Evolutionary conservation across 2,113 vertebrate genomes (phyloP).

Genomic region (Hepsetus odoe): DNA sequence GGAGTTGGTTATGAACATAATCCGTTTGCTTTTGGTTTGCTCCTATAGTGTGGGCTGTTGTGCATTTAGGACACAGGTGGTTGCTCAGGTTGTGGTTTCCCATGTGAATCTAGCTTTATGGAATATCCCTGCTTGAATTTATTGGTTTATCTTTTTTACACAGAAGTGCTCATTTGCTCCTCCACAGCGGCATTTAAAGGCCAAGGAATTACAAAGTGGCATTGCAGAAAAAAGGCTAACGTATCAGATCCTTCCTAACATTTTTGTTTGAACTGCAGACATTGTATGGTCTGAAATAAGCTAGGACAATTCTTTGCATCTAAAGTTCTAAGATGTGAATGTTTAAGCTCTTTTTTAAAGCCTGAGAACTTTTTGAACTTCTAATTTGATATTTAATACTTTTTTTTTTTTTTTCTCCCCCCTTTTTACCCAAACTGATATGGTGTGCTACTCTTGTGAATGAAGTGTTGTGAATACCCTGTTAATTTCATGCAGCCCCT

Average conservation of each 20-base stretch:
- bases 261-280: not conserved
- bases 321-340: not conserved
- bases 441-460: not conserved
- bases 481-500: not conserved
- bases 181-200: not conserved
- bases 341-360: not conserved
- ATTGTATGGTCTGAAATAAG: not conserved
- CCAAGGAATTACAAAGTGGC: not conserved
- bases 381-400: not conserved
- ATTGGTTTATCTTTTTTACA: not conserved
- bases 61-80: constrained; percentile 20
- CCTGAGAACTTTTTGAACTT: not conserved
- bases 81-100: constrained; percentile 38
- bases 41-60: constrained; percentile 21
- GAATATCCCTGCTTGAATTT: constrained; percentile 20
- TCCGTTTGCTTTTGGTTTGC: constrained; percentile 32
- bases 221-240: not conserved
- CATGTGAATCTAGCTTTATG: constrained; percentile 39
- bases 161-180: not conserved
- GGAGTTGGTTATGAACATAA: constrained; percentile 29
- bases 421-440: constrained; percentile 11
- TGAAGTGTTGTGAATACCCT: not conserved
- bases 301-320: not conserved
- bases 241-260: not conserved
- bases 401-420: not conserved